Percentiles rank a stretch among this genome's conserved stretches.
Conservation (phyloP, 1,140 invertebrate species). For the Linepithema humile region DNA sequence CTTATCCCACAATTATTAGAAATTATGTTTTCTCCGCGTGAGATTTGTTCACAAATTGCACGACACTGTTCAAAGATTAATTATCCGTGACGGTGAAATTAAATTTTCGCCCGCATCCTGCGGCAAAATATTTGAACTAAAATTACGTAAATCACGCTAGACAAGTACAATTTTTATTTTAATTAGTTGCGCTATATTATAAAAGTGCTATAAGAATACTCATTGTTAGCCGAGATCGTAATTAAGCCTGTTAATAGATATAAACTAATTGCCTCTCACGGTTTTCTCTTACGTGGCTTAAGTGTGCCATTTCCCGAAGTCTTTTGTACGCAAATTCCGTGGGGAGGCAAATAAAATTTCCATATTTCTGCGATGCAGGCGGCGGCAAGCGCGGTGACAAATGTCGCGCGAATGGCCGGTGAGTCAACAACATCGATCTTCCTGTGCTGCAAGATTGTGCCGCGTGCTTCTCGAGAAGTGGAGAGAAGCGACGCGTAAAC, state of each 20-base stretch:
- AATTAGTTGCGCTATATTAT: not conserved
- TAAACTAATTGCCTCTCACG: not conserved
- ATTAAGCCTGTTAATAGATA: slow-evolving; percentile 4
- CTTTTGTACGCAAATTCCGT: not conserved
- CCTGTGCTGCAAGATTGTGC: slow-evolving; percentile 28
- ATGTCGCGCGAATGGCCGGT: slow-evolving; percentile 35
- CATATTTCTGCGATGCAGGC: slow-evolving; percentile 13
- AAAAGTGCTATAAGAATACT: not conserved
- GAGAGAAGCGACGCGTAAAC: slow-evolving; percentile 42
- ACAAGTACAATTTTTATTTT: too few species aligned
- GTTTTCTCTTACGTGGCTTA: not conserved
- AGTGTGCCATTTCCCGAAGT: not conserved
- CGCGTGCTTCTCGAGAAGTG: not conserved
- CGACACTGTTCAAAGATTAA: not conserved
- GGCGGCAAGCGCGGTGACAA: slow-evolving; percentile 38
- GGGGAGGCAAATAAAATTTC: slow-evolving; percentile 24
- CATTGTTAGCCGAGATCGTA: not conserved
- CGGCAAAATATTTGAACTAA: not conserved
- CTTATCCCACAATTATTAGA: not conserved
- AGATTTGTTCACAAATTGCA: not conserved
- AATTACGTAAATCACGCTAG: not conserved
- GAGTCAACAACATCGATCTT: slow-evolving; percentile 55
- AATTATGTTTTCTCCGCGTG: not conserved
- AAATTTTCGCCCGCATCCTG: not conserved
- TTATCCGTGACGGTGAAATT: not conserved